Evolutionary conservation across 1,140 invertebrate species (phyloP), one percentile per base, ranked within the genome.

Genomic region (Dendroctonus ponderosae): DNA sequence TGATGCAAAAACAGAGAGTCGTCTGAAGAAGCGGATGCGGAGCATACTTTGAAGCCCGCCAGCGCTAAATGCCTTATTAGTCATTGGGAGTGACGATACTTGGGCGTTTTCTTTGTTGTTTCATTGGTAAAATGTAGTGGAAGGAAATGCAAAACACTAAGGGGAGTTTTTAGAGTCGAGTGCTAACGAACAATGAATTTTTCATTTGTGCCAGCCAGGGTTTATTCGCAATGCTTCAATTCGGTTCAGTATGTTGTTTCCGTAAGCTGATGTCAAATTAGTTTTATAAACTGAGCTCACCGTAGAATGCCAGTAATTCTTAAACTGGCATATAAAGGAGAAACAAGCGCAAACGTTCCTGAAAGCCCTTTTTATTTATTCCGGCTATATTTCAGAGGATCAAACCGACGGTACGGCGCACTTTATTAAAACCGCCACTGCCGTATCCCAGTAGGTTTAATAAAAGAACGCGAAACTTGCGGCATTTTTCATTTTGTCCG

Each of bases 331-430:
- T 64, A 66, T 59, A 66, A 66, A 66, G 63, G 63, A 53, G 57
- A 67, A 67, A 67, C 56, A 66, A 67, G 42, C 42, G 52, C 49
- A 67, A 67, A 61, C 58, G 58, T 67, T 62, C 65, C 26, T 48
- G 49, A 68, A 67, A 68, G 66, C 60, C 60, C 66, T 62, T 62
- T 62, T 68, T 68, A 68, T 68, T 68, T 68, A 68, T 68, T 68
- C 66, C 44, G 66, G 61, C 60, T 56, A 68, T 68, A 68, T 62
- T 68, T 68, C 59, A 68, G 61, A 59, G 66, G 66, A 62, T 68
- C 66, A 68, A 68, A 68, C 60, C 60, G 49, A 54, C 58, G 41
- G 48, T 50, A 52, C 56, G 44, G 53, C 52, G 66, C 38, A 68
- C 59, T 68, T 68, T 68, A 68, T 68, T 68, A 68, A 68, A 68